phyloP scores from a whole-genome alignment of 2,113 vertebrate species.

The Sinocyclocheilus anshuiensis region DNA sequence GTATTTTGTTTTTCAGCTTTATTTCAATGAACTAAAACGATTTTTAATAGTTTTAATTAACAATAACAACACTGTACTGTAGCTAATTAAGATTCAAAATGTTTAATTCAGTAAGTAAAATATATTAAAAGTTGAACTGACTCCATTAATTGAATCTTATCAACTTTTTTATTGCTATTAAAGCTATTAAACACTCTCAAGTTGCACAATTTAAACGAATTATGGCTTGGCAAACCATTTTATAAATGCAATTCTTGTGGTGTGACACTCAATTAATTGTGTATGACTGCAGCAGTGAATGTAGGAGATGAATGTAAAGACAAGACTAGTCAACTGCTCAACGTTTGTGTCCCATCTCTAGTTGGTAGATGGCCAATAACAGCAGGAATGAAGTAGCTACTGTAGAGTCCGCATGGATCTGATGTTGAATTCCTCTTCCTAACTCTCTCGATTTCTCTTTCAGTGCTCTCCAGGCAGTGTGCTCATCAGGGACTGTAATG shows the following conservation, averaged over 20 bases:
- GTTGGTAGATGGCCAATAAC: background rate
- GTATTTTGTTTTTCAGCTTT: background rate
- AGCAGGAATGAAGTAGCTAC: background rate
- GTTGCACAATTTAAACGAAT: background rate
- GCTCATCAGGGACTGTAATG: constrained; percentile 29
- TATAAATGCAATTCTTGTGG: background rate
- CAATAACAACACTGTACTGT: background rate
- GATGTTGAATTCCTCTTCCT: background rate
- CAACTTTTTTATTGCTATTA: background rate
- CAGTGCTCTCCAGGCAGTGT: background rate
- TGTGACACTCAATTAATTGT: background rate
- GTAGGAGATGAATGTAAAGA: background rate
- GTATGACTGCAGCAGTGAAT: background rate
- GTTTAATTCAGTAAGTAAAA: no score
- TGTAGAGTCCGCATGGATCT: no score
- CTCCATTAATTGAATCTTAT: no score
- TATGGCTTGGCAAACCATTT: background rate
- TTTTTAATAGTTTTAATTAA: background rate
- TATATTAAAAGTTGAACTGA: no score
- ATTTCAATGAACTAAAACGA: no score
- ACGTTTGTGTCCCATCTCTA: background rate
- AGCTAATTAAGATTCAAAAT: background rate
- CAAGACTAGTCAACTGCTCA: background rate
- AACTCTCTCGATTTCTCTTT: background rate
- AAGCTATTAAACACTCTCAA: background rate